phyloP scores from a whole-genome alignment of 2,113 vertebrate genomes.

The Pluvialis apricaria region DNA sequence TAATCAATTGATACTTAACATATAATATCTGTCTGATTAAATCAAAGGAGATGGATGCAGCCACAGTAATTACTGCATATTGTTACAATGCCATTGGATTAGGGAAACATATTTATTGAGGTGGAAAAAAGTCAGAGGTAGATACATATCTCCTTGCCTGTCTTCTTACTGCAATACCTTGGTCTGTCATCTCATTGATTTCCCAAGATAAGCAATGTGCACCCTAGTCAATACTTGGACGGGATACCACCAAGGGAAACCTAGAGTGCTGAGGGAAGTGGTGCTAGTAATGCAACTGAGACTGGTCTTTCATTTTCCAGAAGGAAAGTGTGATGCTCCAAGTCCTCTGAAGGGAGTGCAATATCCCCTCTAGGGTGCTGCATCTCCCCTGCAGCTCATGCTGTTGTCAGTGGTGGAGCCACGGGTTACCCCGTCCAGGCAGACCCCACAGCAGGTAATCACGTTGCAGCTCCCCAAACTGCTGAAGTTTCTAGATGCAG shows the following conservation, averaged over 20 bases:
- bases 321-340: neutral
- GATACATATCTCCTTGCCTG: conserved; percentile 48
- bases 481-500: neutral
- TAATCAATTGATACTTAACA: conserved; percentile 63
- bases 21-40: conserved; percentile 65
- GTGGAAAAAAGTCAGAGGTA: conserved; percentile 27
- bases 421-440: neutral
- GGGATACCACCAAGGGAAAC: neutral
- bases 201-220: neutral
- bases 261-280: neutral
- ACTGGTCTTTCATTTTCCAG: neutral
- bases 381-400: neutral
- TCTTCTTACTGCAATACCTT: conserved; percentile 21
- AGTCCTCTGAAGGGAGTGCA: neutral
- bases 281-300: neutral
- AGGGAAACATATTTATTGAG: conserved; percentile 34
- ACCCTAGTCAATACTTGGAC: neutral
- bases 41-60: conserved; percentile 61
- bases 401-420: neutral
- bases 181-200: conserved; percentile 45
- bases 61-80: conserved; percentile 25
- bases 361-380: neutral
- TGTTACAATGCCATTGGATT: conserved; percentile 30
- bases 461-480: neutral
- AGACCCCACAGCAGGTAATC: neutral